phyloP scores from a whole-genome alignment of 2,113 vertebrate genomes.

The Oreotrochilus melanogaster region DNA sequence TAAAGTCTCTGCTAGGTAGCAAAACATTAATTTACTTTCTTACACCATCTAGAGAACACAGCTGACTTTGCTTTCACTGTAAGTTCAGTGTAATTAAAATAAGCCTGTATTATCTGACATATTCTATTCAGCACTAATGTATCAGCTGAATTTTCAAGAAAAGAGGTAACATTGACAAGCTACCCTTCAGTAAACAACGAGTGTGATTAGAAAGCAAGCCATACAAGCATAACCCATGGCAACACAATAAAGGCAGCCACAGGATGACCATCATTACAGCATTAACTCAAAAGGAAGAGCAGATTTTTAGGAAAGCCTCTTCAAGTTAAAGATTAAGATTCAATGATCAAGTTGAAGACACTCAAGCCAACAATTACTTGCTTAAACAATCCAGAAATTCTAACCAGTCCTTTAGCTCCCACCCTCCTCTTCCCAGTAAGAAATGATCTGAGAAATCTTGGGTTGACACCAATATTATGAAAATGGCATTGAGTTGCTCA shows the following conservation, averaged over 20 bases:
- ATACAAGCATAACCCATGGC: accelerated
- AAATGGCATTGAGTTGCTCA: accelerated
- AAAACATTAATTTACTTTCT: not conserved
- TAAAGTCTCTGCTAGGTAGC: not conserved
- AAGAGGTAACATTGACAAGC: not conserved
- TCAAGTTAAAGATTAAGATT: not conserved
- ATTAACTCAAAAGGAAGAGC: not conserved
- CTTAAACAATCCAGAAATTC: not conserved
- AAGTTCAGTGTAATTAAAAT: not conserved
- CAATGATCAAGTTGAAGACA: not conserved
- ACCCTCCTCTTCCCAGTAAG: accelerated
- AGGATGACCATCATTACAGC: accelerated
- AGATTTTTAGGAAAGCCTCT: not conserved
- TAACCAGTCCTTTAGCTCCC: not conserved
- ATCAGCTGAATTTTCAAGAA: not conserved
- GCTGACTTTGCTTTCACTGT: not conserved
- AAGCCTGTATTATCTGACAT: not conserved
- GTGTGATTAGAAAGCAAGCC: not conserved
- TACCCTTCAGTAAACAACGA: not conserved
- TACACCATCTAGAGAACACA: not conserved
- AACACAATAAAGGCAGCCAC: not conserved
- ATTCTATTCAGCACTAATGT: not conserved
- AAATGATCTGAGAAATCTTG: not conserved
- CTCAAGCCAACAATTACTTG: not conserved
- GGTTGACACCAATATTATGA: not conserved